Conservation (phyloP, 1,140 invertebrate species). For the Diplogasteroides magnus region DNA sequence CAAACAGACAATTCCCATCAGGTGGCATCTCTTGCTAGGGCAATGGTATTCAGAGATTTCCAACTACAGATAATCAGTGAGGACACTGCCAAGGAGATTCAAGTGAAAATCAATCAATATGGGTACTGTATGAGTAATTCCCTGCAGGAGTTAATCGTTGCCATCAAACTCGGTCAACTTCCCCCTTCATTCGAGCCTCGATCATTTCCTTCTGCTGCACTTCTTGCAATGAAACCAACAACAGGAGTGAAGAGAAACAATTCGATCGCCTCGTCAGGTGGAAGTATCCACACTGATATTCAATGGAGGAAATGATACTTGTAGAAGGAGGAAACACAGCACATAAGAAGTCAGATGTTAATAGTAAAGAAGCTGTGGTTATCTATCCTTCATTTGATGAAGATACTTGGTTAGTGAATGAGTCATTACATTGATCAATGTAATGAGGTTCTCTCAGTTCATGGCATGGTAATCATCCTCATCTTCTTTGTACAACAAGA, state of each 20-base stretch:
- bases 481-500: slow-evolving; percentile 33
- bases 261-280: neutral
- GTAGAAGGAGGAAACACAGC: slow-evolving; percentile 35
- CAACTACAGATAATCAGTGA: neutral
- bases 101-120: no score
- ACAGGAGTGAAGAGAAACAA: neutral
- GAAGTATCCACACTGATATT: neutral
- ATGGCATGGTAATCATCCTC: slow-evolving; percentile 29
- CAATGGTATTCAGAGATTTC: neutral
- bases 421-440: no score
- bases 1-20: no score
- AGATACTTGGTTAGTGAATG: no score
- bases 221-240: neutral
- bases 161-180: neutral
- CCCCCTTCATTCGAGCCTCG: neutral
- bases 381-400: neutral
- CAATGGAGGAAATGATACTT: no score
- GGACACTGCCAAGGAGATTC: neutral
- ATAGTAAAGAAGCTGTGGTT: slow-evolving; percentile 27
- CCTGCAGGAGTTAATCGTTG: neutral
- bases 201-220: neutral
- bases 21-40: neutral
- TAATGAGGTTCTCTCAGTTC: neutral
- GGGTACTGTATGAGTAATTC: no score
- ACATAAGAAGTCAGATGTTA: slow-evolving; percentile 36